Evolutionary conservation across 2,888 invertebrate species (phyloP).

Genomic region (Apamea anceps): DNA sequence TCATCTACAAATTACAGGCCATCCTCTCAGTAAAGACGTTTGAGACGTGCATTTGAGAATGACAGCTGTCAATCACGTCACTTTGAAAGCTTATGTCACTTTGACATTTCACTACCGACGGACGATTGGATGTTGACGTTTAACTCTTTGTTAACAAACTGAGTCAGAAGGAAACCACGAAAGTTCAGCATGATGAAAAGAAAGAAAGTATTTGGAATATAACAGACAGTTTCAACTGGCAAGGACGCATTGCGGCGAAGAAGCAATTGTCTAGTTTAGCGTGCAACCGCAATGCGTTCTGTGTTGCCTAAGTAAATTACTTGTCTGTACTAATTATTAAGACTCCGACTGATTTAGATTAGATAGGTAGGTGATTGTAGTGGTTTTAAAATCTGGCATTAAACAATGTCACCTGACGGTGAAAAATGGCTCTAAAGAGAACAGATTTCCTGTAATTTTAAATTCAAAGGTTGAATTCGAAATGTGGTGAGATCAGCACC

Average conservation of each 20-base stretch:
- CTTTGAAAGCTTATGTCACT: slow-evolving; percentile 11
- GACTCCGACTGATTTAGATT: background rate
- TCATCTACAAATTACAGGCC: background rate
- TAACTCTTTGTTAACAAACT: background rate
- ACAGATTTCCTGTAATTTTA: background rate
- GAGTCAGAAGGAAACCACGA: background rate
- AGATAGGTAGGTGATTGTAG: background rate
- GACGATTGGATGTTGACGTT: background rate
- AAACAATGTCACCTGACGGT: background rate
- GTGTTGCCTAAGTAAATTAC: background rate
- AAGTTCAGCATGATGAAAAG: background rate
- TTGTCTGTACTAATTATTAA: slow-evolving; percentile 13
- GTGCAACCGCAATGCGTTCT: slow-evolving; percentile 61
- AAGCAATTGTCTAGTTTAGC: slow-evolving; percentile 29
- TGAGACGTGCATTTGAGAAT: background rate
- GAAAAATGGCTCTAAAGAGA: background rate
- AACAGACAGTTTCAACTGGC: slow-evolving; percentile 3
- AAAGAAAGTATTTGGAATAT: slow-evolving; percentile 15
- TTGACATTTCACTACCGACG: background rate
- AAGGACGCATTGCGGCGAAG: slow-evolving; percentile 56
- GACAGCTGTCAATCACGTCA: background rate
- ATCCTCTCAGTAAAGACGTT: too few species aligned
- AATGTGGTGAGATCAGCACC: background rate
- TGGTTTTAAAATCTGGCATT: background rate
- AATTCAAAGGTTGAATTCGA: background rate